Conservation (phyloP, 2,888 invertebrate species). For the Chrysomela aeneicollis region DNA sequence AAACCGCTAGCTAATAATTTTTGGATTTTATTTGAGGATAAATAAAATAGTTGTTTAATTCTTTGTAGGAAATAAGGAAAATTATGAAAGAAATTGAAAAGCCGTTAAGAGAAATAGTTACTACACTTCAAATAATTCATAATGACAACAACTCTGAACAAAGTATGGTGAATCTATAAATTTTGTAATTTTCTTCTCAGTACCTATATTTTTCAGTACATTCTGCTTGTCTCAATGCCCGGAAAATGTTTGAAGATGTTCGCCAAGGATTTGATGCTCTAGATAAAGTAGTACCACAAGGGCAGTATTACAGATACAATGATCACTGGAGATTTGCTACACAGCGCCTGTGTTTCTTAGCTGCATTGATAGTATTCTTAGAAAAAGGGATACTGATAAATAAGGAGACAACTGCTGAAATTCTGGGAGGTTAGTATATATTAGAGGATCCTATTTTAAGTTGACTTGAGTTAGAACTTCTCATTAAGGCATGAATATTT, state of each 20-base stretch:
- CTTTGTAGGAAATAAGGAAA: constrained; percentile 70
- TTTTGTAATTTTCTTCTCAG: background rate
- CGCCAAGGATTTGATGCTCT: constrained; percentile 71
- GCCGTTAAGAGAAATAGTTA: constrained; percentile 78
- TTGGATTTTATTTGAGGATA: background rate
- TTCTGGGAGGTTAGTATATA: constrained; percentile 72
- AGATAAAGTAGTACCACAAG: constrained; percentile 71
- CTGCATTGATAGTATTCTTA: constrained; percentile 81
- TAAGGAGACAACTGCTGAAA: constrained; percentile 77
- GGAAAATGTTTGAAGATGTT: constrained; percentile 73
- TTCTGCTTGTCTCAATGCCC: constrained; percentile 70
- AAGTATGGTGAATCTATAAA: constrained; percentile 61
- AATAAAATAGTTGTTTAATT: background rate
- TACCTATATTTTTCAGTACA: constrained; percentile 61
- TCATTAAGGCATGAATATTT: too few species aligned
- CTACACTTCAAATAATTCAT: constrained; percentile 83
- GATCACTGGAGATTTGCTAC: constrained; percentile 89
- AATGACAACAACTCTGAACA: constrained; percentile 70
- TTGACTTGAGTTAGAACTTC: too few species aligned
- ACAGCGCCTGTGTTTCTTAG: constrained; percentile 80
- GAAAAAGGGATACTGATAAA: constrained; percentile 79
- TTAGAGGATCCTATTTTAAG: background rate
- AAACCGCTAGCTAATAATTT: too few species aligned
- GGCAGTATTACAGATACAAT: constrained; percentile 86
- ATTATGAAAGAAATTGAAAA: constrained; percentile 81